Conservation (phyloP, 2,113 vertebrate genomes). For the Oncorhynchus nerka region DNA sequence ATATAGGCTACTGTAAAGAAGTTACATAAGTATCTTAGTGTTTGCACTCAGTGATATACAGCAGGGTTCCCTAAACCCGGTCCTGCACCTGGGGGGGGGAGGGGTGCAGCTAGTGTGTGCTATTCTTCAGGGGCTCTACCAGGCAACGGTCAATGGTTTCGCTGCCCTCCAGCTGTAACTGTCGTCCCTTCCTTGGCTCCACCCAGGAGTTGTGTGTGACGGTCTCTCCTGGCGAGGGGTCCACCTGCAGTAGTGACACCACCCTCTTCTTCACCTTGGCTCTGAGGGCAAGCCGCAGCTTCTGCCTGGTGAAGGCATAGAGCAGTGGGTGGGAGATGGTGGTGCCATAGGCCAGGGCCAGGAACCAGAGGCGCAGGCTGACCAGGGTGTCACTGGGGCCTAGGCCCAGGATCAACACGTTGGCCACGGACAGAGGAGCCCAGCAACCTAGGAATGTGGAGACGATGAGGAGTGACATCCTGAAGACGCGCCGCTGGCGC, state of each 20-base stretch:
- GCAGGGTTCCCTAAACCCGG: no score
- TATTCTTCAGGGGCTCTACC: slow-evolving; percentile 71
- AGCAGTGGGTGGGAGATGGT: slow-evolving; percentile 77
- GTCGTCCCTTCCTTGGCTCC: slow-evolving; percentile 67
- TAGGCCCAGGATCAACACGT: slow-evolving; percentile 76
- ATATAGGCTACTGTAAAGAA: slow-evolving; percentile 16
- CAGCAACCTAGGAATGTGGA: slow-evolving; percentile 77
- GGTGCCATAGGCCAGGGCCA: slow-evolving; percentile 76
- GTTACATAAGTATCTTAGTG: slow-evolving; percentile 42
- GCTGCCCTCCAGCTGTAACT: slow-evolving; percentile 64
- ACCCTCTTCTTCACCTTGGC: slow-evolving; percentile 75
- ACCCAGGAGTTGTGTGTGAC: slow-evolving; percentile 77
- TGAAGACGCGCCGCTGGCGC: slow-evolving; percentile 74
- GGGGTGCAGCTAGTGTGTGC: background rate
- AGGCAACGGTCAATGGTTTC: slow-evolving; percentile 76
- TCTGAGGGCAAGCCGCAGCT: slow-evolving; percentile 74
- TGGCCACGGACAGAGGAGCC: slow-evolving; percentile 75
- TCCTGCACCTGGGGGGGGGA: no score
- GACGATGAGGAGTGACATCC: slow-evolving; percentile 78
- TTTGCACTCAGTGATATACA: slow-evolving; percentile 18
- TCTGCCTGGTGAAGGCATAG: slow-evolving; percentile 78
- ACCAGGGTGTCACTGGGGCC: slow-evolving; percentile 73
- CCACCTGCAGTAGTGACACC: slow-evolving; percentile 77
- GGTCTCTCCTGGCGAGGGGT: slow-evolving; percentile 68
- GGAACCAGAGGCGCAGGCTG: slow-evolving; percentile 77